Percentiles rank a stretch among this genome's conserved stretches.
Conservation (phyloP, 1,140 invertebrate species). For the Penaeus vannamei region DNA sequence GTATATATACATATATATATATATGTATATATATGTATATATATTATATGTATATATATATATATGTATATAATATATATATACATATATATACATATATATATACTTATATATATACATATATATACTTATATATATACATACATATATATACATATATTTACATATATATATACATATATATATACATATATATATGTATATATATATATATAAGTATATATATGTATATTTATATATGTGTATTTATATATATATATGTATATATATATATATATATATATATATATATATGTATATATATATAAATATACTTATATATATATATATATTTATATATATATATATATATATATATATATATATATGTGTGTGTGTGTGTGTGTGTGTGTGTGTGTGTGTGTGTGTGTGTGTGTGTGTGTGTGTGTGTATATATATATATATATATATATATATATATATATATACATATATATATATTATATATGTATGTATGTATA, state of each 20-base stretch:
- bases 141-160: neutral
- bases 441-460: constrained; percentile 37
- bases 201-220: constrained; percentile 26
- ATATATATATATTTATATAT: neutral
- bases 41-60: too few relatives aligned
- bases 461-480: constrained; percentile 27
- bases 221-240: neutral
- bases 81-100: neutral
- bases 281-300: constrained; percentile 21
- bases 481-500: neutral
- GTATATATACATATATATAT: too few relatives aligned
- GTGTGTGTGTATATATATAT: neutral
- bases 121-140: neutral
- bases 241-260: constrained; percentile 16
- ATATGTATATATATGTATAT: too few relatives aligned
- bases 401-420: neutral
- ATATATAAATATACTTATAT: neutral
- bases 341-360: constrained; percentile 18
- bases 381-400: neutral
- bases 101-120: neutral
- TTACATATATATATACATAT: neutral
- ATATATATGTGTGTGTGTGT: neutral
- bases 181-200: constrained; percentile 32
- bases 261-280: constrained; percentile 27
- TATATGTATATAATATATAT: neutral